Evolutionary conservation across 2,797 vertebrate species (phyloP), one percentile per base, ranked within the genome.

Genomic region (Eidolon dupreanum): DNA sequence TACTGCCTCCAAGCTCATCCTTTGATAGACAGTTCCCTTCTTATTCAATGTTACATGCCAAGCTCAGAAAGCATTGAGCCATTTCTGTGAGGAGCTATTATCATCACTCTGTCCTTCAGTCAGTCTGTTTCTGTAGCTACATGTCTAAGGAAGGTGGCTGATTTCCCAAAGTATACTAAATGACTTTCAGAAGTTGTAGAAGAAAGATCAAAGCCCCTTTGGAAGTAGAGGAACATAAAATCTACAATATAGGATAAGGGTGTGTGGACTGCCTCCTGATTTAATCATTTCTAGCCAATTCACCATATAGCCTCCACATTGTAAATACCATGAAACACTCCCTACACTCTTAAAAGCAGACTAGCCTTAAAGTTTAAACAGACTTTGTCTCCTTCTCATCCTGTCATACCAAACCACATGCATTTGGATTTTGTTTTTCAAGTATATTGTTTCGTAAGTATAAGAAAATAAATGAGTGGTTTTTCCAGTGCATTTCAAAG

Each of bases 221-320:
- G 75, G 79, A 78, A 86, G 87, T 3, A n/a, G 55, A 95, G 38
- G 15, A 79, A 59, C 20, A 59, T 49, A n/a, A 86, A 92, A 89
- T 53, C 24, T n/a, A 13, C 3, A 81, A 28, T 36, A 7, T 11
- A 65, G 28, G 49, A 0, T 55, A 36, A 28, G 61, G 63, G 43
- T 13, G 6, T 31, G 4, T 57, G 8, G 10, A 87, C 88, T 1
- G 2, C n/a, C 71, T 88, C 59, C 33, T 2, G 12, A 68, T 73
- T 26, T 3, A 82, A 24, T 2, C 12, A 59, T 31, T 24, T 81
- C 49, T 8, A 74, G 66, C 43, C n/a, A n/a, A 3, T 59, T 70
- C 84, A 90, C 81, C 28, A 26, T 7, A 16, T 0, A 73, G 31
- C 61, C 13, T 85, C 41, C 51, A 19, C 20, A 0, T 36, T 43